Evolutionary conservation across 2,797 vertebrate genomes (phyloP).

Genomic region (Neoniphon sammara): DNA sequence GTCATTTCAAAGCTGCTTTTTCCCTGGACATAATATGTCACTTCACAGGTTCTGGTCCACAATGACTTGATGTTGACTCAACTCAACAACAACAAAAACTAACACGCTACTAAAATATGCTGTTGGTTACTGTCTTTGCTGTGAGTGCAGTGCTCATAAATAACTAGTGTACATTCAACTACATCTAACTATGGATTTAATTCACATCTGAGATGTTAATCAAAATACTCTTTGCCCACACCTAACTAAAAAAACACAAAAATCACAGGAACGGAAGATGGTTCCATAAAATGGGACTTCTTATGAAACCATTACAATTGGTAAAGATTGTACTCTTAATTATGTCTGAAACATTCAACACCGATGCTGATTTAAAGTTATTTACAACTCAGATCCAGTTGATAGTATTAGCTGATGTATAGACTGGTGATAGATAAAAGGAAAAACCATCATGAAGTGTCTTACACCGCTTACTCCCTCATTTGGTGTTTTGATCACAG

Average conservation of each 20-base stretch:
- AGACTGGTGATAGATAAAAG: no score
- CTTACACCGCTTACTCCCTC: no score
- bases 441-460: no score
- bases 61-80: constrained; percentile 8
- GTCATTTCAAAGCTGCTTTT: background rate
- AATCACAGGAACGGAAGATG: background rate
- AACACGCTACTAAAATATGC: background rate
- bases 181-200: background rate
- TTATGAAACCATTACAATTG: background rate
- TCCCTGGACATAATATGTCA: constrained; percentile 3
- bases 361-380: background rate
- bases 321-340: background rate
- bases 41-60: constrained; percentile 13
- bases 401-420: background rate
- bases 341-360: background rate
- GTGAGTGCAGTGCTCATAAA: no score
- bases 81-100: background rate
- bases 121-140: background rate
- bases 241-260: background rate
- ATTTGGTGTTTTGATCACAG: no score
- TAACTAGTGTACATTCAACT: background rate
- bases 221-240: background rate
- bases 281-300: background rate
- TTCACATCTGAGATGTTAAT: background rate
- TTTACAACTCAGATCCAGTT: background rate